A percentile compares a stretch with the other conserved stretches of the same genome.
These are phyloP conservation scores for Spilogale gracilis DNA, from an alignment of 2,113 vertebrate species.

Conservation along the genomic window DNA sequence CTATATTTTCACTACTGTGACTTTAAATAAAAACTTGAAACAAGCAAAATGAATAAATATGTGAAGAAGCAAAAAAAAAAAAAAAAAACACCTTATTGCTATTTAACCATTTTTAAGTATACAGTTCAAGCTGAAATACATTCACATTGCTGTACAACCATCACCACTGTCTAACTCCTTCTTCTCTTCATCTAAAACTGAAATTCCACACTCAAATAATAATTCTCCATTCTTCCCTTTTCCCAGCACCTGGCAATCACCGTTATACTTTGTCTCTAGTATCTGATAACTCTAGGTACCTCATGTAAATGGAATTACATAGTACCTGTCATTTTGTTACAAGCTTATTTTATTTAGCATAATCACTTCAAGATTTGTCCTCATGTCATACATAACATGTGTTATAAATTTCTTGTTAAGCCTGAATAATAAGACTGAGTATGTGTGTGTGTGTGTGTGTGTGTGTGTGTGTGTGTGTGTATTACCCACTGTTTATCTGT, in stretches of 20 bases:
- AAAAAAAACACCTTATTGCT: not conserved
- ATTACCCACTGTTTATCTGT: not conserved
- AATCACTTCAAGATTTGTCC: not conserved
- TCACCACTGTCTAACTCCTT: not conserved
- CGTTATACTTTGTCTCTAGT: not conserved
- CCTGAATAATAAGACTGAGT: not conserved
- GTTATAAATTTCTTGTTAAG: not conserved
- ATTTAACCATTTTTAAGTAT: not conserved
- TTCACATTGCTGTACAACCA: not conserved
- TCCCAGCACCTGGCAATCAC: not conserved
- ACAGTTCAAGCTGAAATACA: not conserved
- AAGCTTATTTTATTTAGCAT: not conserved
- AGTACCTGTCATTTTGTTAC: not conserved
- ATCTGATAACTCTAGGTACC: not conserved
- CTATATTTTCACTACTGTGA: not conserved
- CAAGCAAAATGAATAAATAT: not conserved
- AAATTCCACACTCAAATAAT: not conserved
- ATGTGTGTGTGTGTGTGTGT: not conserved
- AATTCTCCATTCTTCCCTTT: not conserved
- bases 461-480: not conserved
- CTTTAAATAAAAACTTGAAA: not conserved
- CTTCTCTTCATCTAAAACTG: not conserved
- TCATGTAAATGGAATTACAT: not conserved
- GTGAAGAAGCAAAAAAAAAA: not conserved
- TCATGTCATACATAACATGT: not conserved